phyloP scores from a whole-genome alignment of 2,797 vertebrate genomes.

The Hybognathus amarus region DNA sequence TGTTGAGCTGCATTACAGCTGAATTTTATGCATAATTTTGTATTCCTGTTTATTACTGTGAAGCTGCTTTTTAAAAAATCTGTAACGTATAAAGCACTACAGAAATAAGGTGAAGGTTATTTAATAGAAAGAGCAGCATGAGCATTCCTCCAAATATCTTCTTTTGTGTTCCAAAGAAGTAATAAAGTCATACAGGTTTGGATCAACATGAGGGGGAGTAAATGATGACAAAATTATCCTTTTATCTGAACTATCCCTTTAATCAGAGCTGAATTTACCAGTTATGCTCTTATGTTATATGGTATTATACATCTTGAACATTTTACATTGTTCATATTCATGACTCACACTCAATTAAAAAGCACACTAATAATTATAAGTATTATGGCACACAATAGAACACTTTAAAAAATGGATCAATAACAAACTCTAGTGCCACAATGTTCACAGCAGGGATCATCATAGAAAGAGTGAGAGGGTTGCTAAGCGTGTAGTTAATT shows the following conservation, averaged over 20 bases:
- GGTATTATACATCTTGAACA: neutral
- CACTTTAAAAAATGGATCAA: constrained; percentile 72
- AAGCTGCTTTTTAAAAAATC: neutral
- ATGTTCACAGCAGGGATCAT: neutral
- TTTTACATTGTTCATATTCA: constrained; percentile 60
- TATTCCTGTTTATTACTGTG: neutral
- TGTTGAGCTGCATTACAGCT: neutral
- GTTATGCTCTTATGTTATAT: neutral
- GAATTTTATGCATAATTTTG: neutral
- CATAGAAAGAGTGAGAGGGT: constrained; percentile 22
- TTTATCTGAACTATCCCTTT: neutral
- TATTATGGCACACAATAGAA: constrained; percentile 65
- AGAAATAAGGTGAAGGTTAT: neutral
- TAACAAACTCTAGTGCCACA: constrained; percentile 73
- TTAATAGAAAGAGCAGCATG: neutral
- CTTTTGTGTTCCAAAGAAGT: neutral
- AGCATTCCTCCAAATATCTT: constrained; percentile 3
- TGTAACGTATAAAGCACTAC: neutral
- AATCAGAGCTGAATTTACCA: neutral
- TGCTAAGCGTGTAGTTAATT: constrained; percentile 65
- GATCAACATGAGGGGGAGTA: neutral
- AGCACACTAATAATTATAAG: constrained; percentile 70
- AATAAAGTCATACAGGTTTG: neutral
- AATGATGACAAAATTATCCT: neutral
- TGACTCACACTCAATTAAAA: constrained; percentile 55